Conservation (phyloP, 2,888 invertebrate species). For the Tenthredo amoena region DNA sequence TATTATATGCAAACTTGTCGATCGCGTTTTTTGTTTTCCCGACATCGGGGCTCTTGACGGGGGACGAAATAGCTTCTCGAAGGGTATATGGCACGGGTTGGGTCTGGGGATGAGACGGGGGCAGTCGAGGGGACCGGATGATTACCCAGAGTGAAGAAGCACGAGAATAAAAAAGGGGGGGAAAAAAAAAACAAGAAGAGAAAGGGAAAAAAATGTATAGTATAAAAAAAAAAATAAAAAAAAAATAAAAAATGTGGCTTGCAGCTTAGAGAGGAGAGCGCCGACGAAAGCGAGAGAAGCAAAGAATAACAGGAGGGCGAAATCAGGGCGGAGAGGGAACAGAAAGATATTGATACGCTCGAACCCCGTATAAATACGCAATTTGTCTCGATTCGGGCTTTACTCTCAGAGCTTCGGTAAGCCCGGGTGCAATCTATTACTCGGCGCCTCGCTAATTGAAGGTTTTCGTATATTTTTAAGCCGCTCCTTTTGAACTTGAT, state of each 20-base stretch:
- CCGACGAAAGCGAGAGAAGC: neutral
- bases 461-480: neutral
- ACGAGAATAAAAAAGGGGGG: neutral
- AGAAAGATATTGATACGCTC: conserved; percentile 53
- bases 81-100: neutral
- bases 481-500: conserved; percentile 10
- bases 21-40: conserved; percentile 52
- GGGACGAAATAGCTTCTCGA: conserved; percentile 25
- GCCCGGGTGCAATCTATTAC: conserved; percentile 29
- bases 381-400: conserved; percentile 53
- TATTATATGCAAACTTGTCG: conserved; percentile 54
- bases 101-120: too few relatives aligned
- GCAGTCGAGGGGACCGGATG: conserved; percentile 52
- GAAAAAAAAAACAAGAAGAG: conserved; percentile 16
- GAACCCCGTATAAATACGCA: conserved; percentile 52
- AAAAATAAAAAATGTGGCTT: neutral
- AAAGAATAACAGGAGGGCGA: neutral
- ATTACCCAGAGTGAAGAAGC: conserved; percentile 50
- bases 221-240: neutral
- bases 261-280: conserved; percentile 7
- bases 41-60: neutral
- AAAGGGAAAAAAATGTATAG: conserved; percentile 11
- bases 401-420: conserved; percentile 20
- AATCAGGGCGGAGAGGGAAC: conserved; percentile 15
- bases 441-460: conserved; percentile 23